Conservation (phyloP, 2,888 invertebrate genomes). For the Peribatodes rhomboidaria region DNA sequence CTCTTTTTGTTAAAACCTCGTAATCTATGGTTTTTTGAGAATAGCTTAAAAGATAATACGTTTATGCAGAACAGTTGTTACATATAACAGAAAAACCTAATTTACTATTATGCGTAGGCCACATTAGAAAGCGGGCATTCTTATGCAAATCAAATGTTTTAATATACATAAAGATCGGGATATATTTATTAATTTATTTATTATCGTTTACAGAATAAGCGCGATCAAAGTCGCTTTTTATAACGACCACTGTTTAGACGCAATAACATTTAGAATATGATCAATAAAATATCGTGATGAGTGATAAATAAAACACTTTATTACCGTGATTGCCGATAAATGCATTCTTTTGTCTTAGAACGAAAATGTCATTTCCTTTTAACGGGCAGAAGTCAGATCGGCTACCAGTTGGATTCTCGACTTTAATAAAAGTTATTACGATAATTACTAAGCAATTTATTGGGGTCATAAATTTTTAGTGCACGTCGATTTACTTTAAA, state of each 20-base stretch:
- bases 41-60: conserved; percentile 22
- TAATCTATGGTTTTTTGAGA: conserved; percentile 25
- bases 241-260: conserved; percentile 19
- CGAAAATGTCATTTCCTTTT: conserved; percentile 35
- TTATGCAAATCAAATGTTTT: conserved; percentile 44
- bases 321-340: conserved; percentile 23
- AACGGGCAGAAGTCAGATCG: conserved; percentile 23
- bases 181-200: conserved; percentile 41
- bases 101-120: conserved; percentile 40
- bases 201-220: conserved; percentile 25
- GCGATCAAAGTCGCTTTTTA: conserved; percentile 27
- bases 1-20: conserved; percentile 37
- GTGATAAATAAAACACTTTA: conserved; percentile 31
- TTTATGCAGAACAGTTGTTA: conserved; percentile 35
- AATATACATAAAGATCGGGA: conserved; percentile 41
- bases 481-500: neutral
- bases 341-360: conserved; percentile 30
- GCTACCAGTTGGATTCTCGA: conserved; percentile 27
- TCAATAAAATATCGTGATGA: conserved; percentile 13
- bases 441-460: neutral
- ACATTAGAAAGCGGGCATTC: conserved; percentile 48
- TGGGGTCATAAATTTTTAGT: neutral
- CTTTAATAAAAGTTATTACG: conserved; percentile 5
- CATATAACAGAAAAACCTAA: conserved; percentile 37
- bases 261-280: conserved; percentile 29